Evolutionary conservation across 2,113 vertebrate genomes (phyloP), one percentile per base, ranked within the genome.

Genomic region (Amphiprion ocellaris): DNA sequence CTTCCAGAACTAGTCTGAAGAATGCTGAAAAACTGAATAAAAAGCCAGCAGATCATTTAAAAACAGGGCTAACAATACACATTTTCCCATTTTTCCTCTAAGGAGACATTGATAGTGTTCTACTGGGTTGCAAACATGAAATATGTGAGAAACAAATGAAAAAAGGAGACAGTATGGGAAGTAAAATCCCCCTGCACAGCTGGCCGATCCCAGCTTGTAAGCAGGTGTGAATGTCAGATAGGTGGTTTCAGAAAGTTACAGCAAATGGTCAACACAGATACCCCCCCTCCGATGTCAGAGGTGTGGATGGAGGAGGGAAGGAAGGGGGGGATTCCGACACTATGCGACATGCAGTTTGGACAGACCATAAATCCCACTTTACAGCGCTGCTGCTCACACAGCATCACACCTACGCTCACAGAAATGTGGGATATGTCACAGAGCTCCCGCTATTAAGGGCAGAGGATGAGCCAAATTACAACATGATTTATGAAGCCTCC

Each of bases 401-500:
- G 26, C 3, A 1, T 28, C 50, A 37, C 7, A n/a, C 49, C 17
- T 77, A 74, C 72, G 15, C 33, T 63, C 82, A 77, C 75, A 80
- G 41, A 70, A 41, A 15, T 78, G 11, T 53, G 55, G 52, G 46
- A 77, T 69, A 37, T 53, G 79, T 79, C 74, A 79, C 74, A 70
- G 17, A 69, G 77, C 62, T 74, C 56, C 62, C 37, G 55, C 75
- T 85, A 87, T 86, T 87, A 79, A 83, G 76, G 82, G 72, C 67
- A 85, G 59, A 56, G 66, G 82, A 87, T 75, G 79, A 72, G 73
- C 79, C 75, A 90, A 89, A 93, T 89, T 78, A 75, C 75, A 68
- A 71, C 49, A 68, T 94, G 88, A 94, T 93, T 91, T 89, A 94
- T 89, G 79, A 50, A 74, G 74, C 63, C 65, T 78, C 60, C 26